phyloP scores from a whole-genome alignment of 2,113 vertebrate genomes.

The Neogobius melanostomus region DNA sequence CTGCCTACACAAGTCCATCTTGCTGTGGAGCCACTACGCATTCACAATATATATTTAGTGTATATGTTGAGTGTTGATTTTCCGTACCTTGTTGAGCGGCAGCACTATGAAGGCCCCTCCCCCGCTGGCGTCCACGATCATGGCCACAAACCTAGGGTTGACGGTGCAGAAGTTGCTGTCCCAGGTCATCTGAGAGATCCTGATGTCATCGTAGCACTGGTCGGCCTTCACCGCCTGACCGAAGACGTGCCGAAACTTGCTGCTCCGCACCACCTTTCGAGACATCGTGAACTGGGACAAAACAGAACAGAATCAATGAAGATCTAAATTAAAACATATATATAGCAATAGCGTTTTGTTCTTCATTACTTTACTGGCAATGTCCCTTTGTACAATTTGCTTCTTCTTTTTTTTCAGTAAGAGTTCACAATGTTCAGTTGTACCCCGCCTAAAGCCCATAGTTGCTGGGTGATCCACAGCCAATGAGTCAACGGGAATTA shows the following conservation, averaged over 20 bases:
- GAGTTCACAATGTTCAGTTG: too few relatives aligned
- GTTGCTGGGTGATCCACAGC: too few relatives aligned
- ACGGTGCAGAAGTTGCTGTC: constrained; percentile 90
- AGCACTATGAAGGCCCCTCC: constrained; percentile 89
- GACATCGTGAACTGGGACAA: constrained; percentile 78
- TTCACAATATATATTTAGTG: too few relatives aligned
- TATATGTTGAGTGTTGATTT: neutral
- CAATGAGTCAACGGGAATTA: too few relatives aligned
- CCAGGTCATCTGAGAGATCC: constrained; percentile 92
- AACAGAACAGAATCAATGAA: neutral
- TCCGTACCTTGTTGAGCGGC: constrained; percentile 82
- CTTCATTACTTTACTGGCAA: too few relatives aligned
- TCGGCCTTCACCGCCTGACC: constrained; percentile 85
- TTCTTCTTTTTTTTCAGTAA: too few relatives aligned
- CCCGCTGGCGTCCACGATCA: constrained; percentile 89
- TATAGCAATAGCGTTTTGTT: too few relatives aligned
- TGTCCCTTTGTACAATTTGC: too few relatives aligned
- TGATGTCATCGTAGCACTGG: constrained; percentile 91
- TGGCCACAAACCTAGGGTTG: constrained; percentile 90
- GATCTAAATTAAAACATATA: too few relatives aligned
- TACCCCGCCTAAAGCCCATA: too few relatives aligned
- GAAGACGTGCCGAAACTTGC: constrained; percentile 91
- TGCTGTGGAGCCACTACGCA: too few relatives aligned
- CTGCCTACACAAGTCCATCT: too few relatives aligned
- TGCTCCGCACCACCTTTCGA: constrained; percentile 85